Evolutionary conservation across 2,797 vertebrate genomes (phyloP).

Genomic region (Enteromius anoplus): DNA sequence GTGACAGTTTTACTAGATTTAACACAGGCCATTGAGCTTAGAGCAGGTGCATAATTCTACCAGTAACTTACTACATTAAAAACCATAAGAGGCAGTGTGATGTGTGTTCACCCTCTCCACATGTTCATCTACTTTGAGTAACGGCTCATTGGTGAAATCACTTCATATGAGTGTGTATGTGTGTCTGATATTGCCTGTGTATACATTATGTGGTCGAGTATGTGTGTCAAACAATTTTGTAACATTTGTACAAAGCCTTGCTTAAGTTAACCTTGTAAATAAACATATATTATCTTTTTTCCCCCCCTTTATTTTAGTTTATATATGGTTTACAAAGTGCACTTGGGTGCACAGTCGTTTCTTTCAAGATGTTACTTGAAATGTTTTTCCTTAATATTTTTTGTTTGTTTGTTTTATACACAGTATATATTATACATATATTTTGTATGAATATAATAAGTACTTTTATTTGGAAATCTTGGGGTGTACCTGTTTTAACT

Average conservation of each 20-base stretch:
- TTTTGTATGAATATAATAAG: conserved; percentile 79
- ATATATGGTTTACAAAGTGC: conserved; percentile 83
- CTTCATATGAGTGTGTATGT: conserved; percentile 40
- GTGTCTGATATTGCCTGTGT: conserved; percentile 34
- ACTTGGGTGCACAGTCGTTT: conserved; percentile 73
- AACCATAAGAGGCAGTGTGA: conserved; percentile 36
- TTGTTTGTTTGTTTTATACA: conserved; percentile 75
- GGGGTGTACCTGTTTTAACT: conserved; percentile 73
- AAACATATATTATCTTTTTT: conserved; percentile 77
- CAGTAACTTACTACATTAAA: conserved; percentile 15
- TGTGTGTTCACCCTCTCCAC: conserved; percentile 31
- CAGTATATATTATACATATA: conserved; percentile 76
- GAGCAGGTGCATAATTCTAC: conserved; percentile 26
- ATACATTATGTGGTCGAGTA: conserved; percentile 54
- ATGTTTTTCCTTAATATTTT: conserved; percentile 78
- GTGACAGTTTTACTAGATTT: conserved; percentile 24
- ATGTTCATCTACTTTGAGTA: conserved; percentile 35
- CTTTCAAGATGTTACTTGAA: conserved; percentile 84
- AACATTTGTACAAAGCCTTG: conserved; percentile 86
- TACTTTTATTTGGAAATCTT: conserved; percentile 76
- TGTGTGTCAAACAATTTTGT: conserved; percentile 75
- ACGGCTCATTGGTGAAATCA: conserved; percentile 25
- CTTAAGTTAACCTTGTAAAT: conserved; percentile 86
- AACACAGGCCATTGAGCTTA: conserved; percentile 22
- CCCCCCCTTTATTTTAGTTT: conserved; percentile 62